Conservation (phyloP, 1,140 invertebrate genomes). For the Drosophila trapezifrons region DNA sequence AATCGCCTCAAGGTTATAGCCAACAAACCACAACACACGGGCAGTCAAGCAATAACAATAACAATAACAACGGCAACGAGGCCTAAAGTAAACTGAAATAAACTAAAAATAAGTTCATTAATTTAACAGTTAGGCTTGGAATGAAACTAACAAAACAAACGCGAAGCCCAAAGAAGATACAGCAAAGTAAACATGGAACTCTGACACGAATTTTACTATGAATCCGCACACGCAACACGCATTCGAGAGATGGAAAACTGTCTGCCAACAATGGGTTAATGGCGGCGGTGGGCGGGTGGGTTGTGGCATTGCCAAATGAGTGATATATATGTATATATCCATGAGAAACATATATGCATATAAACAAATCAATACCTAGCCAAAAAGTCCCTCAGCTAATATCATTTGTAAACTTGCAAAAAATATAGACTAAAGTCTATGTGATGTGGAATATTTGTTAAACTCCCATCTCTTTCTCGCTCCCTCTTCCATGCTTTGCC, state of each 20-base stretch:
- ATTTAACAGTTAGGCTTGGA: slow-evolving; percentile 67
- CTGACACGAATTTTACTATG: slow-evolving; percentile 48
- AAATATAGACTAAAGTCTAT: not conserved
- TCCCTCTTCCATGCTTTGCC: too few relatives aligned
- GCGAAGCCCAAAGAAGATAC: slow-evolving; percentile 17
- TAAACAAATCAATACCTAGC: not conserved
- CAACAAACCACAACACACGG: slow-evolving; percentile 48
- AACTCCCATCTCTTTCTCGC: too few relatives aligned
- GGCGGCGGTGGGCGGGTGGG: not conserved
- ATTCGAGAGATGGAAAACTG: slow-evolving; percentile 46
- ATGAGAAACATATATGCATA: not conserved
- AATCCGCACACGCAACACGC: slow-evolving; percentile 52
- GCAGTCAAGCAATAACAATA: slow-evolving; percentile 33
- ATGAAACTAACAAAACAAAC: slow-evolving; percentile 58
- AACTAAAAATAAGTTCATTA: slow-evolving; percentile 60
- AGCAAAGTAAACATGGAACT: slow-evolving; percentile 49
- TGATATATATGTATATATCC: not conserved
- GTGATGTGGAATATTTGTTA: not conserved
- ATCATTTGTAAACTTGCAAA: too few relatives aligned
- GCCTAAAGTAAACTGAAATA: slow-evolving; percentile 51
- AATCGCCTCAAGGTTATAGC: slow-evolving; percentile 65
- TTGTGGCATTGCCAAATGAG: slow-evolving; percentile 8
- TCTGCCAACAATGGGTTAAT: slow-evolving; percentile 16
- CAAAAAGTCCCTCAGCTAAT: too few relatives aligned
- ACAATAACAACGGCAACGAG: slow-evolving; percentile 29